Base-by-base conservation (phyloP, 2,888 invertebrate species). In the Teleiodes luculella region DNA sequence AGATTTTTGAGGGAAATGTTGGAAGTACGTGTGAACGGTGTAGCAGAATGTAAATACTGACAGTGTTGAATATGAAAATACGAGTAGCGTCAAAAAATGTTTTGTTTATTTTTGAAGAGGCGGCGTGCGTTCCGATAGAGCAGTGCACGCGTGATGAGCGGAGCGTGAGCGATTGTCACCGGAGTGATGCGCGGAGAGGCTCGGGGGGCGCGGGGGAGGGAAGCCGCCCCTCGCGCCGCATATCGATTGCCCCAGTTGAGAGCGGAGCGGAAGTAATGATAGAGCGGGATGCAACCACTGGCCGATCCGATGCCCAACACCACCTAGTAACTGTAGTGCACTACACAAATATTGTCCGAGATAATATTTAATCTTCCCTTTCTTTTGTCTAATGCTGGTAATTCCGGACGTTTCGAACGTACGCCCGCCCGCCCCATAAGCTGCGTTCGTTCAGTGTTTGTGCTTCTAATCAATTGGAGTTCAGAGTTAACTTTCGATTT, bases 221-320 rank as follows among this genome's bases (percentile, higher is more conserved):
- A n/a, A n/a, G n/a, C n/a, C 67, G 67, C 66, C 60, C 71, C 69
- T 74, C 72, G 71, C 70, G 61, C 59, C 74, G 75, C 80, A 74
- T 91, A 92, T 92, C 91, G 92, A 92, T 92, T 91, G 92, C 90
- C 92, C 92, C 91, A 92, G 91, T 91, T 92, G 91, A 89, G 86
- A 90, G 86, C 83, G 83, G 84, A 83, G 85, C 85, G 88, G 84
- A 86, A 87, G 83, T 80, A 85, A 85, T 82, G 87, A 87, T 85
- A 88, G 88, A 89, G 81, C 80, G 79, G 81, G 88, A 88, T 87
- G 88, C 88, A 86, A 86, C 85, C 80, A 86, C 82, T 83, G 83
- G 78, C 86, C 84, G 83, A 82, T 76, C 76, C 76, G 73, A 76
- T 82, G 82, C 76, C 82, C 81, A 79, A 81, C 82, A 79, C 78